Conservation (phyloP, 2,797 vertebrate species). For the Sebastes cheni region DNA sequence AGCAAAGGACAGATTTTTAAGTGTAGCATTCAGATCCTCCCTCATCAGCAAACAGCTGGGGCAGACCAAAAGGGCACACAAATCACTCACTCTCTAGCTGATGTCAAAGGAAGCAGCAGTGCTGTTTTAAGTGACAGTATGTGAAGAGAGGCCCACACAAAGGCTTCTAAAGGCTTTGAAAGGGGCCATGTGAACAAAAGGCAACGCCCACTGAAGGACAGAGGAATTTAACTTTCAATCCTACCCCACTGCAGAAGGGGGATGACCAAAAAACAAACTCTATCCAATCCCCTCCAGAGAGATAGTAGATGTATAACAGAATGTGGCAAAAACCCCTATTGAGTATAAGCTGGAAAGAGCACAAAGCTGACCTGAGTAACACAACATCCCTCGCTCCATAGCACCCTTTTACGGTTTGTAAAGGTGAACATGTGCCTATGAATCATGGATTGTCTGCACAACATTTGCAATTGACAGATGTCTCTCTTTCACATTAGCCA, state of each 20-base stretch:
- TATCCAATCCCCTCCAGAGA: not conserved
- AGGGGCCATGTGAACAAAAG: constrained; percentile 47
- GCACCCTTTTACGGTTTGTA: not conserved
- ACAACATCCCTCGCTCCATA: not conserved
- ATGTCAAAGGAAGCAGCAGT: constrained; percentile 52
- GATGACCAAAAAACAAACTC: not conserved
- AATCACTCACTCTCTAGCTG: constrained; percentile 64
- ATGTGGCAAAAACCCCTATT: not conserved
- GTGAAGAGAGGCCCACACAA: constrained; percentile 35
- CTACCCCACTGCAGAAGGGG: not conserved
- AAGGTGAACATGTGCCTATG: not conserved
- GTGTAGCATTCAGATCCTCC: constrained; percentile 43
- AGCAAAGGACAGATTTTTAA: constrained; percentile 54
- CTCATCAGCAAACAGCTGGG: constrained; percentile 73
- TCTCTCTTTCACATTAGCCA: not conserved
- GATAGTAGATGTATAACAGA: not conserved
- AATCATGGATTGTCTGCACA: not conserved
- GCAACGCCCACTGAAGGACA: constrained; percentile 26
- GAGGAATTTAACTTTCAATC: constrained; percentile 12
- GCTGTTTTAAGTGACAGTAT: constrained; percentile 58
- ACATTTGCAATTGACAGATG: not conserved
- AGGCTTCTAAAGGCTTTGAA: constrained; percentile 51
- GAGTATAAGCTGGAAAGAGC: not conserved
- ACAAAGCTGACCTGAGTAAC: not conserved
- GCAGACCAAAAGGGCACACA: constrained; percentile 64